These are phyloP conservation scores for Lophura nycthemera DNA, from an alignment of 2,113 vertebrate genomes.

Conservation along the genomic window DNA sequence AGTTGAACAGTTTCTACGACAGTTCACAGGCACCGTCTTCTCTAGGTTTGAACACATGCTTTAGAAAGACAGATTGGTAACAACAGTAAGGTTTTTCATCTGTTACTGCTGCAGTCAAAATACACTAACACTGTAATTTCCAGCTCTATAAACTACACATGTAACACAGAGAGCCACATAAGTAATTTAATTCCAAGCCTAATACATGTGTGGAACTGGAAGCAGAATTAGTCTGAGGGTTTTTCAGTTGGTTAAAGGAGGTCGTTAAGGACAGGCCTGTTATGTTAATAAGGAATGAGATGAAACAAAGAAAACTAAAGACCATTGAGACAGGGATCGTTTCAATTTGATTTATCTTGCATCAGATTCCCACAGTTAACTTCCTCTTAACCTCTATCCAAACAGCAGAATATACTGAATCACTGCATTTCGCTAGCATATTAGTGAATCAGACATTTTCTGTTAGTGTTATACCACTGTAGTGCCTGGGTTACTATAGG, in stretches of 20 bases:
- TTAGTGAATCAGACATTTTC: neutral
- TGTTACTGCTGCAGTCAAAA: neutral
- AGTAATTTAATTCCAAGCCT: neutral
- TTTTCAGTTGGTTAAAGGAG: neutral
- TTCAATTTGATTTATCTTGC: neutral
- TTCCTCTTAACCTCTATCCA: neutral
- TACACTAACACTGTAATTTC: neutral
- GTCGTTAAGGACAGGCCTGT: neutral
- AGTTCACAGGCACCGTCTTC: neutral
- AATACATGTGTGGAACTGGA: neutral
- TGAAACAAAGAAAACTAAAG: neutral
- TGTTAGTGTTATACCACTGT: neutral
- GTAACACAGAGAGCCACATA: neutral
- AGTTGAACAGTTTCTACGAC: neutral
- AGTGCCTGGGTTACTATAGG: neutral
- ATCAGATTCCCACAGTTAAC: neutral
- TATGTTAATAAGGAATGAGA: neutral
- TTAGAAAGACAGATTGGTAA: neutral
- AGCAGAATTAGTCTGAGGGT: neutral
- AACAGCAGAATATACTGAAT: neutral
- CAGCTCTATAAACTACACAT: neutral
- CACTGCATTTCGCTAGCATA: neutral
- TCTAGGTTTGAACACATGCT: neutral
- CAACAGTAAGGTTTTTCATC: neutral
- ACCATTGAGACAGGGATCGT: neutral